These are phyloP conservation scores for Hystrix brachyura DNA, from an alignment of 2,113 vertebrate genomes.

Conservation along the genomic window DNA sequence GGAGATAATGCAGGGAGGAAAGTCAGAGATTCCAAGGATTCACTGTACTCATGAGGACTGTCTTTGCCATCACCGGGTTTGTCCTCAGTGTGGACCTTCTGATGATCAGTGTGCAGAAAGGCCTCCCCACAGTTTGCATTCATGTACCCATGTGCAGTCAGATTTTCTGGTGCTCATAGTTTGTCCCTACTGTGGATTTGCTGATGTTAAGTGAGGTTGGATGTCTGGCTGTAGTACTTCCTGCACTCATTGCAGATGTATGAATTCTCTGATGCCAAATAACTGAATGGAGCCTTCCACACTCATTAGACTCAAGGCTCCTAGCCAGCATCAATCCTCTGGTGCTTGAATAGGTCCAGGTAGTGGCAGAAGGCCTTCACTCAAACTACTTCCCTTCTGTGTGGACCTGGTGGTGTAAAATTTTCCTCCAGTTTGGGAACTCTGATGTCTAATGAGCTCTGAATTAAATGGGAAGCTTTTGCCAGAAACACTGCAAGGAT, in stretches of 20 bases:
- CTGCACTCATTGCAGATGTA: constrained; percentile 79
- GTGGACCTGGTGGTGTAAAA: constrained; percentile 72
- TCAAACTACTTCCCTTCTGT: constrained; percentile 78
- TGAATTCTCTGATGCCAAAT: constrained; percentile 86
- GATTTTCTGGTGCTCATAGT: constrained; percentile 86
- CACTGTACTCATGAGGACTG: not conserved
- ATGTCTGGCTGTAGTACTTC: constrained; percentile 81
- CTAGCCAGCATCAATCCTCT: constrained; percentile 89
- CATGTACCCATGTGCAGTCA: no score
- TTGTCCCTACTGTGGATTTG: constrained; percentile 78
- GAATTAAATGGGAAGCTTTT: constrained; percentile 35
- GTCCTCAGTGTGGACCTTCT: constrained; percentile 81
- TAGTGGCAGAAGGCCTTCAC: constrained; percentile 86
- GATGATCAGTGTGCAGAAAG: constrained; percentile 83
- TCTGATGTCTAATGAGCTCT: constrained; percentile 3
- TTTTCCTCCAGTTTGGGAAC: constrained; percentile 32
- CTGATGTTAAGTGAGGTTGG: constrained; percentile 81
- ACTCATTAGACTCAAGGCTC: constrained; percentile 88
- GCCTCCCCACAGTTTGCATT: constrained; percentile 86
- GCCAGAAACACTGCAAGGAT: not conserved
- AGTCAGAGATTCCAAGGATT: not conserved
- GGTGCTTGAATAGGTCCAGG: constrained; percentile 89
- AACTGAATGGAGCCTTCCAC: constrained; percentile 88
- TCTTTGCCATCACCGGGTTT: constrained; percentile 79
- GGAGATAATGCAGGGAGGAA: not conserved